Percentiles rank a stretch among this genome's conserved stretches.
Conservation (phyloP, 2,113 vertebrate species). For the Leuciscus idus region DNA sequence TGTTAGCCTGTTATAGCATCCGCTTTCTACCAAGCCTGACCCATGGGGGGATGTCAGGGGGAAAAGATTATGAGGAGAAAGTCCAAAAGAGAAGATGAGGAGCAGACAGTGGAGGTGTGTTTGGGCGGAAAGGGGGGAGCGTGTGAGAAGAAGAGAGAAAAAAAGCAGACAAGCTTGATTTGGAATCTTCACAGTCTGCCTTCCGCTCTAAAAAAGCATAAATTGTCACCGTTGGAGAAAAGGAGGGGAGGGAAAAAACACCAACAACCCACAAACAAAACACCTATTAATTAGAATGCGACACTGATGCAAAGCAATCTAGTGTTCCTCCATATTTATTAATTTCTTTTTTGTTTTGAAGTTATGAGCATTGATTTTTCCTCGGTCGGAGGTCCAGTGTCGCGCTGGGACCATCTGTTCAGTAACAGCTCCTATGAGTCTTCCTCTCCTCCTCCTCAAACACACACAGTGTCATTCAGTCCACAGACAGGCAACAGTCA, state of each 20-base stretch:
- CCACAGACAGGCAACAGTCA: constrained; percentile 52
- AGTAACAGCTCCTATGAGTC: constrained; percentile 61
- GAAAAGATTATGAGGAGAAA: constrained; percentile 13
- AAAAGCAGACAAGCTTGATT: constrained; percentile 51
- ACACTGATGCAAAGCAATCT: constrained; percentile 75
- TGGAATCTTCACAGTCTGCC: constrained; percentile 59
- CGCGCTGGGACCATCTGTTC: constrained; percentile 81
- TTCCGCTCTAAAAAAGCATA: constrained; percentile 66
- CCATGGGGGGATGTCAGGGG: background rate
- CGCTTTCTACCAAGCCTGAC: constrained; percentile 27
- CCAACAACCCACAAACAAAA: constrained; percentile 71
- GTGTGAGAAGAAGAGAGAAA: constrained; percentile 52
- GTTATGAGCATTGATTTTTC: constrained; percentile 82
- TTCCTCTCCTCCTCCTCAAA: constrained; percentile 62
- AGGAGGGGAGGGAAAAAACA: constrained; percentile 60
- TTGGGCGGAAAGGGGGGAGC: constrained; percentile 19
- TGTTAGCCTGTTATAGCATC: background rate
- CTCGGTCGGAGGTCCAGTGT: constrained; percentile 78
- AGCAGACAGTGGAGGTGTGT: constrained; percentile 38
- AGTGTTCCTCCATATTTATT: constrained; percentile 79
- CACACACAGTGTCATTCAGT: constrained; percentile 45
- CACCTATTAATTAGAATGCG: constrained; percentile 78
- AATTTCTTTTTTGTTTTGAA: constrained; percentile 79
- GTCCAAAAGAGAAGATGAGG: constrained; percentile 37
- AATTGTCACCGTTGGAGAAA: constrained; percentile 64